Evolutionary conservation across 2,113 vertebrate genomes (phyloP), one percentile per base, ranked within the genome.

Genomic region (Butorides virescens): DNA sequence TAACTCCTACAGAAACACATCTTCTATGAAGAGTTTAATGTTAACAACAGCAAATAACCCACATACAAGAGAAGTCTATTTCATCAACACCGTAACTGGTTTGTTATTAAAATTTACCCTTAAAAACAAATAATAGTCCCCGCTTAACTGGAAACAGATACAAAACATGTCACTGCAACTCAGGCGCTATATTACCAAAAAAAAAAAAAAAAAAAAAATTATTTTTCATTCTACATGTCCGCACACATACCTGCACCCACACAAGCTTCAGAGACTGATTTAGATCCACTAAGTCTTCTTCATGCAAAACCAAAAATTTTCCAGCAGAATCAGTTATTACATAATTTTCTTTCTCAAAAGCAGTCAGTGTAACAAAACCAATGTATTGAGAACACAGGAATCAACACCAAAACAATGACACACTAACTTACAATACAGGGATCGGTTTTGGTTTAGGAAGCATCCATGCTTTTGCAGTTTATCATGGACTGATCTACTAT

Each of bases 231-330:
- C 68, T 72, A 13, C 39, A 63, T 70, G 82, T 88, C 86, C 7
- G 0, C 90, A 85, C 91, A 96, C 95, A 90, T 95, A 96, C 90
- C 93, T 96, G 79, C 93, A 96, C 95, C 92, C 95, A 97, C 88
- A 95, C 68, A 96, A 90, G 75, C 86, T 86, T 87, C 90, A 96
- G 92, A 85, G 30, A 63, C 74, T 78, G 66, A 86, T 92, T 86
- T 77, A 96, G 76, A 93, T 85, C 84, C 86, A 75, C 62, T 55
- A 87, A 84, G 76, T 81, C 89, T 58, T 91, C 75, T 50, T 59
- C 83, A 36, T 19, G 94, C 53, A 93, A 95, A 91, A 21, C 3
- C 7, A 6, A 91, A 72, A 27, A 39, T 74, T 61, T 55, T 74
- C 67, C 72, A 55, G 76, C 21, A 86, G 59, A 55, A 86, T 66